These are phyloP conservation scores for Tetranychus truncatus DNA, from an alignment of 2,888 invertebrate species.

Conservation along the genomic window DNA sequence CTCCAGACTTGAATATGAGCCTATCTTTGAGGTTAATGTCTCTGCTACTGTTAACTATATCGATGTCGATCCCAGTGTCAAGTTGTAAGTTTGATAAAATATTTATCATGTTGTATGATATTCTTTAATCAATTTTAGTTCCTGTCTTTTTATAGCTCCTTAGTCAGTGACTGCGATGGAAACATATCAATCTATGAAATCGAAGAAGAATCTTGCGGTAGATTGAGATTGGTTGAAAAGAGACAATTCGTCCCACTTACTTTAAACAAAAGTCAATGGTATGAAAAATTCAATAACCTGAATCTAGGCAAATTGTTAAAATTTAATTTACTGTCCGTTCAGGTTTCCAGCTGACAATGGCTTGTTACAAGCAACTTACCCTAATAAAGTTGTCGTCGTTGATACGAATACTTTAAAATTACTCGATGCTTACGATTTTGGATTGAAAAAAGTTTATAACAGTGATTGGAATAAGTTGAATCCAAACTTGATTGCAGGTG, in stretches of 20 bases:
- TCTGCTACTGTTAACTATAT: background rate
- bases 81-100: slow-evolving; percentile 2
- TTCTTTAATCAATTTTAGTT: background rate
- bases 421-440: slow-evolving; percentile 15
- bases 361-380: slow-evolving; percentile 12
- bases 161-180: slow-evolving; percentile 3
- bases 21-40: background rate
- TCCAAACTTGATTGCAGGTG: slow-evolving; percentile 10
- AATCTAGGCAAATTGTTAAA: too few relatives aligned
- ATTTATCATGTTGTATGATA: background rate
- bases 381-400: slow-evolving; percentile 10
- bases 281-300: too few relatives aligned
- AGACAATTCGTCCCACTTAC: background rate
- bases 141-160: background rate
- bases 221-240: background rate
- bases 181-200: slow-evolving; percentile 4
- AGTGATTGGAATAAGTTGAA: slow-evolving; percentile 17
- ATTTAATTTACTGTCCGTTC: background rate
- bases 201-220: background rate
- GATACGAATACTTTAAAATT: slow-evolving; percentile 15
- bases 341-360: slow-evolving; percentile 15
- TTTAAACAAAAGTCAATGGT: slow-evolving; percentile 12
- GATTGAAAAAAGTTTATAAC: slow-evolving; percentile 13
- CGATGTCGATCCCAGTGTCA: background rate
- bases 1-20: background rate